A percentile compares a stretch with the other conserved stretches of the same genome.
These are phyloP conservation scores for Heliconius cydno DNA, from an alignment of 2,888 invertebrate species.

Conservation along the genomic window DNA sequence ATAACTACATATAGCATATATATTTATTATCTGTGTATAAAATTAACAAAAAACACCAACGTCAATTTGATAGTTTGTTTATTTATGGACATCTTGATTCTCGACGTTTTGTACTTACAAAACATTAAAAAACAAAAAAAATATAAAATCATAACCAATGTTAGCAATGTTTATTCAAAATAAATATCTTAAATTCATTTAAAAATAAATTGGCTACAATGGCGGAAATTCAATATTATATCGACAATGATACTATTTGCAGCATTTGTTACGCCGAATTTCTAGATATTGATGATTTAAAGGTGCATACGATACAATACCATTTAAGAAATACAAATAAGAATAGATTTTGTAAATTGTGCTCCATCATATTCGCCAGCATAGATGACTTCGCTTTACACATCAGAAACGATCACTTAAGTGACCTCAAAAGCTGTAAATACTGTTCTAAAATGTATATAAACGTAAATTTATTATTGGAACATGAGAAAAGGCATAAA, in stretches of 20 bases:
- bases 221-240: slow-evolving; percentile 11
- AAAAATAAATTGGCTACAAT: slow-evolving; percentile 7
- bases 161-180: background rate
- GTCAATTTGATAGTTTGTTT: slow-evolving; percentile 3
- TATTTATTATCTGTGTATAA: background rate
- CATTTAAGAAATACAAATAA: slow-evolving; percentile 51
- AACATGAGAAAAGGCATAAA: slow-evolving; percentile 62
- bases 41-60: background rate
- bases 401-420: slow-evolving; percentile 60
- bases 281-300: slow-evolving; percentile 65
- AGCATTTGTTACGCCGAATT: slow-evolving; percentile 66
- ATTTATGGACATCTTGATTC: background rate
- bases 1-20: background rate
- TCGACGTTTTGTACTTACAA: background rate
- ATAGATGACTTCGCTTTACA: slow-evolving; percentile 60
- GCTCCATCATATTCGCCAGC: slow-evolving; percentile 53
- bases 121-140: background rate
- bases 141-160: background rate
- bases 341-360: slow-evolving; percentile 59
- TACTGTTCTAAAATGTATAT: slow-evolving; percentile 62
- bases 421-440: slow-evolving; percentile 55
- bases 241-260: slow-evolving; percentile 59
- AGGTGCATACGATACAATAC: slow-evolving; percentile 61
- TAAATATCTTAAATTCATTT: background rate
- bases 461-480: slow-evolving; percentile 43